phyloP scores from a whole-genome alignment of 2,113 vertebrate species.

The Bucco capensis region DNA sequence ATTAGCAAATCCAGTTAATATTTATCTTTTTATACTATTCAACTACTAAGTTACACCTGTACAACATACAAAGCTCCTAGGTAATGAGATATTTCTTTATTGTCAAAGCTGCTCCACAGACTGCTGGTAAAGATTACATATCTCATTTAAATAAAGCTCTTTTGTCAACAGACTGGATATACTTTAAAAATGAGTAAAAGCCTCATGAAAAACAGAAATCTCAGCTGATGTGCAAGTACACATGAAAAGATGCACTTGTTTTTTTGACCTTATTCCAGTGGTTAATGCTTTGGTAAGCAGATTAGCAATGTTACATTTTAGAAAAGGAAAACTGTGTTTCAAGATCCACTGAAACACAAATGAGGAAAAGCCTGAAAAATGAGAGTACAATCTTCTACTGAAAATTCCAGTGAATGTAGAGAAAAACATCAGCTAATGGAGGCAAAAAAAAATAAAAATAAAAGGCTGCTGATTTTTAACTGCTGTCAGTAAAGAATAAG shows the following conservation, averaged over 20 bases:
- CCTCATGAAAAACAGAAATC: slow-evolving; percentile 37
- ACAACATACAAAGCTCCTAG: slow-evolving; percentile 55
- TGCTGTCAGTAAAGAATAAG: not conserved
- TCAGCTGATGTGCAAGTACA: slow-evolving; percentile 36
- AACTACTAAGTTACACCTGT: slow-evolving; percentile 44
- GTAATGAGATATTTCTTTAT: slow-evolving; percentile 71
- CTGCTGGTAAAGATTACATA: slow-evolving; percentile 67
- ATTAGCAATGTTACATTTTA: slow-evolving; percentile 16
- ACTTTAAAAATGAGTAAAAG: slow-evolving; percentile 51
- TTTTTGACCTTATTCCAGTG: slow-evolving; percentile 36
- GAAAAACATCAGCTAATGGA: not conserved
- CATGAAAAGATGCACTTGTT: slow-evolving; percentile 24
- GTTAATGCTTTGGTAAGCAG: slow-evolving; percentile 34
- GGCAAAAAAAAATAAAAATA: not conserved
- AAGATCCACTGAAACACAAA: slow-evolving; percentile 27
- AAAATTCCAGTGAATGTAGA: not conserved
- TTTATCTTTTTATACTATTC: slow-evolving; percentile 63
- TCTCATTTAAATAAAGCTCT: slow-evolving; percentile 66
- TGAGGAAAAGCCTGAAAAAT: not conserved
- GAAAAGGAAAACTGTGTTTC: slow-evolving; percentile 19
- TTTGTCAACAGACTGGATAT: slow-evolving; percentile 57
- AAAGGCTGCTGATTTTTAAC: not conserved
- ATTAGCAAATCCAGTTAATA: slow-evolving; percentile 66
- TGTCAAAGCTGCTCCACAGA: slow-evolving; percentile 63
- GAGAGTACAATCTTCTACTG: not conserved